phyloP scores from a whole-genome alignment of 2,797 vertebrate species.

The Adelosebastes latens region DNA sequence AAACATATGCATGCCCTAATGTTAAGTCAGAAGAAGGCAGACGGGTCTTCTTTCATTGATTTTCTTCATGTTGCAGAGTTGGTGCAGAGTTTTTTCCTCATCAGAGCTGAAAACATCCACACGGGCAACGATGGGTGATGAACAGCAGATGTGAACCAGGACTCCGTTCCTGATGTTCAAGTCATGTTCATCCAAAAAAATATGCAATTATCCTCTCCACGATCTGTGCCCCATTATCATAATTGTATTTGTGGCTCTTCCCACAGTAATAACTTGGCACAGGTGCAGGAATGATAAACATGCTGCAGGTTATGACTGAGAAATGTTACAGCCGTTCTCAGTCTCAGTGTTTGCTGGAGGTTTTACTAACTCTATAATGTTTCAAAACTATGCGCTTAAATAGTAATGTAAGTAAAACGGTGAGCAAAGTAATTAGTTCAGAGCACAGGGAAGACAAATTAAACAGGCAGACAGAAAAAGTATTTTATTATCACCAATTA shows the following conservation, averaged over 20 bases:
- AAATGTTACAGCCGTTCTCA: neutral
- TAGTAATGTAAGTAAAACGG: neutral
- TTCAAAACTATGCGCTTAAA: neutral
- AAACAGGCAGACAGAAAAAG: neutral
- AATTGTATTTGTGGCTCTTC: constrained; percentile 67
- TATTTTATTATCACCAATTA: neutral
- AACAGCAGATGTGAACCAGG: constrained; percentile 56
- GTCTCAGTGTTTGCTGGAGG: too few relatives aligned
- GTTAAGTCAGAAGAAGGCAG: neutral
- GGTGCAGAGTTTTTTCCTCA: neutral
- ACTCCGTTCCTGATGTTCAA: constrained; percentile 50
- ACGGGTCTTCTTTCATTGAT: neutral
- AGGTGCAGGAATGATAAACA: constrained; percentile 57
- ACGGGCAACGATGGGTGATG: constrained; percentile 28
- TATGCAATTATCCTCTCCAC: constrained; percentile 66
- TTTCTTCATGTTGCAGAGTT: neutral
- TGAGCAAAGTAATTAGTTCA: neutral
- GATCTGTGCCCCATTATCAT: constrained; percentile 64
- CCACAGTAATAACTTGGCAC: constrained; percentile 61
- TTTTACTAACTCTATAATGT: too few relatives aligned
- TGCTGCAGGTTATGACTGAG: constrained; percentile 34
- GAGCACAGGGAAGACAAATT: neutral
- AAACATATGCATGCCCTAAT: neutral
- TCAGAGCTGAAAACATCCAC: constrained; percentile 24
- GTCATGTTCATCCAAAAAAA: constrained; percentile 65